Evolutionary conservation across 1,140 invertebrate species (phyloP), one percentile per base, ranked within the genome.

Genomic region (Leguminivora glycinivorella): DNA sequence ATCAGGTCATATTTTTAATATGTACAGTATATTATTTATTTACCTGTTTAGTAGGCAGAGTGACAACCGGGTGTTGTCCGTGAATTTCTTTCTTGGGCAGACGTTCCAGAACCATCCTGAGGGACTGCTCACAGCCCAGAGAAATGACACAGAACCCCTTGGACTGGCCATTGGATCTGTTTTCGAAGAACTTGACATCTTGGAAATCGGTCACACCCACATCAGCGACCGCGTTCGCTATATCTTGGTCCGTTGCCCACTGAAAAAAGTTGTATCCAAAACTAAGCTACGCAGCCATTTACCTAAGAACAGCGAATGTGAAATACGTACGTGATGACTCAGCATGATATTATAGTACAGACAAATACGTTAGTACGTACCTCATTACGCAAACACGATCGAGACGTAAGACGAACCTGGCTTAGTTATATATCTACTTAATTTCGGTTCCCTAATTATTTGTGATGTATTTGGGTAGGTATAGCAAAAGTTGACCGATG

Each of bases 171-270:
- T 99, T 99, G 10, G 97, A 97, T 79, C 99, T 95, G 92, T 99
- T 99, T 92, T 99, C 99, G 93, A 99, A 99, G 92, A 99, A 99
- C 92, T 99, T 99, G 12, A 99, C 98, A 88, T 99, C 99, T 74
- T 98, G 93, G 77, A 99, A 95, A 90, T 99, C 99, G 71, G 93
- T 94, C 2, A 99, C 96, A 22, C 98, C 98, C 75, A 99, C 93
- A 73, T 95, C 95, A 63, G 94, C 93, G 70, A 99, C 94, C 2
- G 96, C 95, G 92, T 98, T 96, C 31, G 95, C 95, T 60, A 99
- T 96, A 88, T 99, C 98, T 92, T 98, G 96, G 92, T 99, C 98
- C 69, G 98, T 99, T 47, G 98, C 99, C 98, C 98, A 99, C 97
- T 98, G 90, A 68, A 91, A 90, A 87, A 83, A 78, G 80, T 73